Percentiles rank a stretch among this genome's conserved stretches.
Evolutionary conservation across 2,113 vertebrate species (phyloP).

Genomic region (Procavia capensis): DNA sequence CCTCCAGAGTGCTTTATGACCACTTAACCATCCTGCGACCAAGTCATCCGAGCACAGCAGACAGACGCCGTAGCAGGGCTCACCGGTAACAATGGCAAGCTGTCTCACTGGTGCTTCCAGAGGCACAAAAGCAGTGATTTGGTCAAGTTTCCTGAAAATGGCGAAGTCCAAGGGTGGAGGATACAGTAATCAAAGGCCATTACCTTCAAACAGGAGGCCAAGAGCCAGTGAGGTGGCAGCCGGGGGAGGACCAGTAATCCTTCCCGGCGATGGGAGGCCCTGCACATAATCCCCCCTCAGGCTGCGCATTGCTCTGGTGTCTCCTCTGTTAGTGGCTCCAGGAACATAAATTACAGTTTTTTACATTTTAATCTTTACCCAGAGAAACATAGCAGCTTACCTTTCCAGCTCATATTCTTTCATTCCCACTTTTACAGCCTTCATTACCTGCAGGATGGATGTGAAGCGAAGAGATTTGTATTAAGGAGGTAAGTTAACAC

Average conservation of each 20-base stretch:
- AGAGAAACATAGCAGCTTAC: slow-evolving; percentile 83
- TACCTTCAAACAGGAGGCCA: slow-evolving; percentile 60
- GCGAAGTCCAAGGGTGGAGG: slow-evolving; percentile 65
- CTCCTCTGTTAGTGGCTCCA: slow-evolving; percentile 26
- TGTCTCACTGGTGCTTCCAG: slow-evolving; percentile 60
- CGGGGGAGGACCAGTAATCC: slow-evolving; percentile 50
- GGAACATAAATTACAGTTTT: slow-evolving; percentile 8
- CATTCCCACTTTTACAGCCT: slow-evolving; percentile 88
- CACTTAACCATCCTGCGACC: slow-evolving; percentile 48
- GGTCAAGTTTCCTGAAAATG: slow-evolving; percentile 76
- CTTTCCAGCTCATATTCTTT: slow-evolving; percentile 91
- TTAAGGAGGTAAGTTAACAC: slow-evolving; percentile 66
- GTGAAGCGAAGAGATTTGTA: slow-evolving; percentile 79
- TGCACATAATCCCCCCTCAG: not conserved
- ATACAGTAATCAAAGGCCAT: slow-evolving; percentile 74
- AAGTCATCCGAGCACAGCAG: slow-evolving; percentile 1
- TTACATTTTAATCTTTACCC: slow-evolving; percentile 73
- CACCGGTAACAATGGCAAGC: slow-evolving; percentile 71
- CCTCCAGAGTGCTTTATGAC: slow-evolving; percentile 50
- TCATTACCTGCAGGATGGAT: slow-evolving; percentile 90
- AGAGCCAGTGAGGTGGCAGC: slow-evolving; percentile 57
- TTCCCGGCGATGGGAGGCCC: not conserved
- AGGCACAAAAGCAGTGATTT: slow-evolving; percentile 73
- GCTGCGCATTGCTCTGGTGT: not conserved
- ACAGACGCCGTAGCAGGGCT: slow-evolving; percentile 63